These are phyloP conservation scores for Phragmatobia fuliginosa DNA, from an alignment of 2,888 invertebrate genomes.

Conservation along the genomic window DNA sequence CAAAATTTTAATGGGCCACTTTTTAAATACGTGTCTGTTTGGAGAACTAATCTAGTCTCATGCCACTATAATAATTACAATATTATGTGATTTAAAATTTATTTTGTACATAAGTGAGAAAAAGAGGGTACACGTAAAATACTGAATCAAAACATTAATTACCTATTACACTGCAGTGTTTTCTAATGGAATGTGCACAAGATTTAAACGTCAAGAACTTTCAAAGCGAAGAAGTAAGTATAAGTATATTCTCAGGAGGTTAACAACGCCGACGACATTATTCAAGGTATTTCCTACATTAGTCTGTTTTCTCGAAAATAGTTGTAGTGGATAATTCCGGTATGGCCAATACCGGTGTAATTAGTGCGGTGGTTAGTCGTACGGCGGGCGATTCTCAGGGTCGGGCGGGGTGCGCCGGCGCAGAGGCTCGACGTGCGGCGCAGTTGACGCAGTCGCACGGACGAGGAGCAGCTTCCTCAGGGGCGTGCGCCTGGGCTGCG, in stretches of 20 bases:
- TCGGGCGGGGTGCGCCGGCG: constrained; percentile 55
- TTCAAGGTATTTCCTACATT: background rate
- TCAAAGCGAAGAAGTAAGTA: background rate
- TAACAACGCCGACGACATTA: background rate
- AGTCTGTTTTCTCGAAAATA: background rate
- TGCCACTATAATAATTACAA: background rate
- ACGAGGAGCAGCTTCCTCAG: constrained; percentile 56
- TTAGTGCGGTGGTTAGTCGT: constrained; percentile 47
- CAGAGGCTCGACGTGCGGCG: constrained; percentile 63
- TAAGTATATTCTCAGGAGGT: background rate
- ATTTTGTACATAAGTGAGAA: background rate
- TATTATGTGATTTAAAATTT: no score
- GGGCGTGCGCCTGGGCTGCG: constrained; percentile 74
- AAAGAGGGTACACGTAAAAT: background rate
- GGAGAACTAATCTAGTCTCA: background rate
- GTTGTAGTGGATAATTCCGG: constrained; percentile 6
- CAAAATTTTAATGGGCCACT: background rate
- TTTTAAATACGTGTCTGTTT: background rate
- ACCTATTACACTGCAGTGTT: background rate
- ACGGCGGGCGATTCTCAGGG: constrained; percentile 52
- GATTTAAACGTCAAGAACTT: background rate
- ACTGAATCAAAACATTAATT: background rate
- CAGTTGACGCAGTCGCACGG: constrained; percentile 77
- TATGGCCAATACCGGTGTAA: constrained; percentile 25
- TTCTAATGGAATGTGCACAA: background rate